A percentile compares a stretch with the other conserved stretches of the same genome.
These are phyloP conservation scores for Callionymus lyra DNA, from an alignment of 2,113 vertebrate genomes.

Conservation along the genomic window DNA sequence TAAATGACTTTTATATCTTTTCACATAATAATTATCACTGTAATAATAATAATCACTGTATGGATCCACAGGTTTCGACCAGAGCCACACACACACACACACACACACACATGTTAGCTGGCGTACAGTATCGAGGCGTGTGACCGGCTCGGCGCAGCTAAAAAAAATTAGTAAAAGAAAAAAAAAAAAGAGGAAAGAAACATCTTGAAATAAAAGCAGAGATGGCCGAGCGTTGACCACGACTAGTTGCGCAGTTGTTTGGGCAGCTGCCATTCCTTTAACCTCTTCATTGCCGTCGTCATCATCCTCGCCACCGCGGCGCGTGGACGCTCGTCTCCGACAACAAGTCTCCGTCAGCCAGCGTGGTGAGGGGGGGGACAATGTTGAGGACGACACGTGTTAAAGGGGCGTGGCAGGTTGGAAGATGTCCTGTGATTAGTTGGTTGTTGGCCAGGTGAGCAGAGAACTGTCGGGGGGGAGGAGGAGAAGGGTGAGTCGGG, in stretches of 20 bases:
- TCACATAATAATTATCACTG: constrained; percentile 44
- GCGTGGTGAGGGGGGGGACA: constrained; percentile 19
- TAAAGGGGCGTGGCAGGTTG: constrained; percentile 46
- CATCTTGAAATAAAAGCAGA: constrained; percentile 17
- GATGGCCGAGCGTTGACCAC: constrained; percentile 39
- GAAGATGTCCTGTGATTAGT: constrained; percentile 58
- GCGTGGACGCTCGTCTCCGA: constrained; percentile 43
- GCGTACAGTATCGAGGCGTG: constrained; percentile 7
- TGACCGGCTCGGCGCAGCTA: constrained; percentile 13
- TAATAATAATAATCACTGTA: constrained; percentile 34
- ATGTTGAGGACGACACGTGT: constrained; percentile 38
- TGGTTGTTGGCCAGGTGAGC: constrained; percentile 33
- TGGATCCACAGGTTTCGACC: constrained; percentile 48
- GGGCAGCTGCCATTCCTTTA: constrained; percentile 9
- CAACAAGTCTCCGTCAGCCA: constrained; percentile 38
- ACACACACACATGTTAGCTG: constrained; percentile 8
- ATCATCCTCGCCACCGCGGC: constrained; percentile 14
- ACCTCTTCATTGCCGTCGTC: constrained; percentile 15
- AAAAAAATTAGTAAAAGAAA: constrained; percentile 15
- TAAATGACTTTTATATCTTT: constrained; percentile 34
- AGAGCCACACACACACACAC: constrained; percentile 13
- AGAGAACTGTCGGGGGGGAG: constrained; percentile 26
- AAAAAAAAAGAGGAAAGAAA: constrained; percentile 20
- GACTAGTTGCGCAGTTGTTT: constrained; percentile 40
- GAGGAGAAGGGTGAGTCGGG: no score